phyloP scores from a whole-genome alignment of 2,888 invertebrate genomes.

The Mesochorus sp. region DNA sequence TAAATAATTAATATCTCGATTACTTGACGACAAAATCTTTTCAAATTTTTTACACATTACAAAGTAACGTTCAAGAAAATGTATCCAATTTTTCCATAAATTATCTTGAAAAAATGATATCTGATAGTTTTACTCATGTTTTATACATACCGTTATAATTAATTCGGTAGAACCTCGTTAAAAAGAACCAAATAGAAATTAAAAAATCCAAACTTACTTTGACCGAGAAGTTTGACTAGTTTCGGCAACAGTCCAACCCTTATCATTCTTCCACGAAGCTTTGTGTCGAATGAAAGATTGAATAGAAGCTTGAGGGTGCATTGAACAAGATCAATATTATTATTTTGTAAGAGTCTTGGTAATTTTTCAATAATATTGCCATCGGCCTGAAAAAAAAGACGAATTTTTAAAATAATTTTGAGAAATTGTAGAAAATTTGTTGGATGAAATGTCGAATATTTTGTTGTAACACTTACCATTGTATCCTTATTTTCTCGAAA shows the following conservation, averaged over 20 bases:
- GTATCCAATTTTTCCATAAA: no score
- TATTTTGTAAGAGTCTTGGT: slow-evolving; percentile 88
- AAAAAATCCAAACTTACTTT: slow-evolving; percentile 83
- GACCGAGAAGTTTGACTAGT: slow-evolving; percentile 90
- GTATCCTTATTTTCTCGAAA: slow-evolving; percentile 97
- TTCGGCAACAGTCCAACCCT: slow-evolving; percentile 94
- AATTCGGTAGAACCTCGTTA: no score
- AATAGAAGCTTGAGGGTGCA: slow-evolving; percentile 94
- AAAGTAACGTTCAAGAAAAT: no score
- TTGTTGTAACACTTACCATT: slow-evolving; percentile 86
- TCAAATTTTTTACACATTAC: no score
- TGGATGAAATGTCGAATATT: background rate
- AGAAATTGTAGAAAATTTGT: background rate
- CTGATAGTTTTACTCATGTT: no score
- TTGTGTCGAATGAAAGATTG: slow-evolving; percentile 97
- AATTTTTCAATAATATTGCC: slow-evolving; percentile 92
- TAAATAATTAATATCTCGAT: no score
- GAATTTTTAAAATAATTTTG: background rate
- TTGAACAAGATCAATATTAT: slow-evolving; percentile 88
- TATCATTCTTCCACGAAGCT: slow-evolving; percentile 94
- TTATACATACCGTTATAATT: no score
- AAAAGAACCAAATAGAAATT: no score
- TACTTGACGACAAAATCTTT: no score
- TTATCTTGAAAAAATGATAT: no score
- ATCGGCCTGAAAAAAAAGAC: no score